Conservation (phyloP, 2,113 vertebrate species). For the Phyllostomus discolor region DNA sequence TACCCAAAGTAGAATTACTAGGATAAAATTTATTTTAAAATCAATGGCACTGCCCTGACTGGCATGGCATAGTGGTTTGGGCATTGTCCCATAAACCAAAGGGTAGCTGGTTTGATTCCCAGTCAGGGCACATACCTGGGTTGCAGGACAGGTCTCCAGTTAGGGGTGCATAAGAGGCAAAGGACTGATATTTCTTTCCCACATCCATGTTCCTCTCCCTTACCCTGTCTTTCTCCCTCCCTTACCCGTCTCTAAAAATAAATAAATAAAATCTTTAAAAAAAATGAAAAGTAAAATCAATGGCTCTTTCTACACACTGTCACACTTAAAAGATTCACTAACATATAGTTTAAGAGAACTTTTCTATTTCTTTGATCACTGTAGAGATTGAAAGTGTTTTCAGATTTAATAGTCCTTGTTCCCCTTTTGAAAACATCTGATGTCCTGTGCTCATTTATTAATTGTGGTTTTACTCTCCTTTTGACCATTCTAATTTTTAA, state of each 20-base stretch:
- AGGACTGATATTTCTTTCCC: too few relatives aligned
- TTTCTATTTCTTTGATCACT: background rate
- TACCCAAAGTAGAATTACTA: background rate
- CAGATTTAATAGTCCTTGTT: background rate
- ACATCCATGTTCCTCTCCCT: too few relatives aligned
- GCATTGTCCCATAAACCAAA: too few relatives aligned
- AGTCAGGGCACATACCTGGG: too few relatives aligned
- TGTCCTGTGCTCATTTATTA: background rate
- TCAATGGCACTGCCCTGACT: background rate
- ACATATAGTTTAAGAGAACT: background rate
- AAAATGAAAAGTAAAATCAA: background rate
- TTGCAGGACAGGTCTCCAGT: too few relatives aligned
- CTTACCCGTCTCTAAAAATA: too few relatives aligned
- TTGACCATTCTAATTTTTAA: background rate
- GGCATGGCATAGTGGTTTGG: too few relatives aligned
- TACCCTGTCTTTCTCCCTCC: too few relatives aligned
- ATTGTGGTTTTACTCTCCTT: background rate
- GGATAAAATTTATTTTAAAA: background rate
- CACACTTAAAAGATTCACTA: background rate
- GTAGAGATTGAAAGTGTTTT: background rate
- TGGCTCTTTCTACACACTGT: background rate
- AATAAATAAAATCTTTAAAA: too few relatives aligned
- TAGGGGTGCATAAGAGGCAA: too few relatives aligned
- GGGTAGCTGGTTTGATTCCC: too few relatives aligned
- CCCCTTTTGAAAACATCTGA: background rate